Base-by-base conservation (phyloP, 2,113 vertebrate species). In the Lophochroa leadbeateri region DNA sequence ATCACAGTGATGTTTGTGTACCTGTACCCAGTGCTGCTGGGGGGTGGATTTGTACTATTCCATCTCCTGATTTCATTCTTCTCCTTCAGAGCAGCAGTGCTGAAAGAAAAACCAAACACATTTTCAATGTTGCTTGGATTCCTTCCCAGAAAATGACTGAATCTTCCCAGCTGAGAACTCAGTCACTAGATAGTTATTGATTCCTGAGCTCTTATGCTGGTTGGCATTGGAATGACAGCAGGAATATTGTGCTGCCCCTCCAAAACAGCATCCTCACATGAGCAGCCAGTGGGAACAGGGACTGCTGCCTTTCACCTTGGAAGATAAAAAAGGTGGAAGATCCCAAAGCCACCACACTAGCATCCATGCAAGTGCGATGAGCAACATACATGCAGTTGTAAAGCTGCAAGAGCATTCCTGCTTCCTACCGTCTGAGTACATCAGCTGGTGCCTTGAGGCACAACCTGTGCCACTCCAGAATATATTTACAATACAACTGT, bases 351-450 rank as follows among this genome's bases (percentile, higher is more conserved):
- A 53, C 18, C n/a, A 2, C 6, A 0, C 3, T 11, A n/a, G 16
- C 16, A 37, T 21, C 47, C 11, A 6, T 1, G 7, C 17, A 61
- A 29, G 58, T 0, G 4, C 0, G 2, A 20, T 1, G 43, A 67
- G 57, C 8, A 58, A 63, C 58, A 28, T 9, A 31, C 3, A 39
- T 39, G 39, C 39, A 10, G 1, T 1, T 8, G 43, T 52, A 11
- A 88, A 82, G 33, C 49, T 57, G 39, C n/a, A n/a, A 49, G 33
- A 61, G 8, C 28, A 3, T 10, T 69, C 44, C 72, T 35, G 5
- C 5, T 19, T 11, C 16, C n/a, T 21, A 11, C 17, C 9, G 4
- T 3, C 44, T 19, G 29, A 52, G 37, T 12, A 24, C 19, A 16
- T 10, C 4, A 17, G 6, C 43, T 50, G 47, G 18, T 24, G 21